phyloP scores from a whole-genome alignment of 2,797 vertebrate genomes.

The Chiloscyllium punctatum region DNA sequence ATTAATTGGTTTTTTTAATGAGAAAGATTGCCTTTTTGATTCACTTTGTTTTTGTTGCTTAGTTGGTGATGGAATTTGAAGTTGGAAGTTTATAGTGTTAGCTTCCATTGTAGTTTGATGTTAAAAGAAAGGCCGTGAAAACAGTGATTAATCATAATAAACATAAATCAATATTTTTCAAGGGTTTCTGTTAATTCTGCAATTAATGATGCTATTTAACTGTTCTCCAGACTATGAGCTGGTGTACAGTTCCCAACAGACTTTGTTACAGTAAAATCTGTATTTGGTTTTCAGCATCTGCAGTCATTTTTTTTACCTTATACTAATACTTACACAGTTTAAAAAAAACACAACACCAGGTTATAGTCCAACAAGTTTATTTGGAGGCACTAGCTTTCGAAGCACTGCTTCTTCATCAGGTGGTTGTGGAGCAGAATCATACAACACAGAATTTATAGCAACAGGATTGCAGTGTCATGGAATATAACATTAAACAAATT shows the following conservation, averaged over 20 bases:
- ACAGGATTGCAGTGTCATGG: no score
- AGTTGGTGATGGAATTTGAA: neutral
- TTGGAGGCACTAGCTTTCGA: no score
- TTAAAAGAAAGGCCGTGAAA: neutral
- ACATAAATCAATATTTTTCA: neutral
- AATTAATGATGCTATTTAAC: neutral
- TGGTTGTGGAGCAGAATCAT: no score
- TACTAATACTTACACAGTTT: neutral
- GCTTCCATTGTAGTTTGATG: neutral
- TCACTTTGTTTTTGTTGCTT: neutral
- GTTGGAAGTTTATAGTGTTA: neutral
- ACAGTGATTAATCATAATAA: neutral
- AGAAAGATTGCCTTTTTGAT: neutral
- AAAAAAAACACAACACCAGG: no score
- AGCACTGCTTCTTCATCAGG: no score
- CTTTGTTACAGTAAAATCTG: neutral
- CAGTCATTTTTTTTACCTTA: no score
- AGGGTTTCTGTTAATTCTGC: neutral
- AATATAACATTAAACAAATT: no score
- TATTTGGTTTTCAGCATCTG: no score
- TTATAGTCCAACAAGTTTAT: no score
- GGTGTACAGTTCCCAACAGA: neutral
- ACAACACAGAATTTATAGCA: no score
- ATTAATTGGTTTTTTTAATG: neutral
- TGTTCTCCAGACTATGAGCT: neutral